Base-by-base conservation (phyloP, 2,797 vertebrate species). In the Alca torda region DNA sequence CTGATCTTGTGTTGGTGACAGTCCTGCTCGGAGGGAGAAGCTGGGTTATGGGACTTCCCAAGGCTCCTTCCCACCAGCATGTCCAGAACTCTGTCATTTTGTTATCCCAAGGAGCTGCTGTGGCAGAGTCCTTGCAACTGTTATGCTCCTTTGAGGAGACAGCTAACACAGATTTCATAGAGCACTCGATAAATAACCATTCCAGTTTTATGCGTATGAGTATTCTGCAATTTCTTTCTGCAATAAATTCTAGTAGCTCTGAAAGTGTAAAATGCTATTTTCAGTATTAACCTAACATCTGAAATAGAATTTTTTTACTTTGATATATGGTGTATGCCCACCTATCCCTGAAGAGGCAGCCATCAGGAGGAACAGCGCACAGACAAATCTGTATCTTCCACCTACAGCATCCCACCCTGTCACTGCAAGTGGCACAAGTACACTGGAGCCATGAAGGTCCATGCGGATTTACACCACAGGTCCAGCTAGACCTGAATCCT, bases 1-100 rank as follows among this genome's bases (percentile, higher is more conserved):
- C 50, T 0, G 0, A 6, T 21, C 45, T 60, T 0, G 0, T 61
- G 57, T 11, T 50, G 28, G 45, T 3, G 1, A 46, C 4, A 5
- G 53, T 16, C 43, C 17, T 6, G 3, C 43, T 67, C 1, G 0
- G 41, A 80, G 30, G 17, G 28, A 80, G 17, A 51, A 60, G 26
- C 17, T 77, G 41, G 6, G 9, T 8, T n/a, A 5, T 19, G 54
- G 39, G 23, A 13, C 13, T 64, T 50, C 35, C 43, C 41, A 46
- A 16, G 5, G 33, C 23, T 24, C 50, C 10, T 80, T 90, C 53
- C 28, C 33, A 48, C n/a, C 59, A 56, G 56, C 9, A 8, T 6
- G 17, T n/a, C 43, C 77, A 59, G 53, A 59, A 59, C 11, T n/a
- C 28, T 21, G 18, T 35, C 11, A 11, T 54, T 57, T 57, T 92